Conservation (phyloP, 1,140 invertebrate species). For the Drepana arcuata region DNA sequence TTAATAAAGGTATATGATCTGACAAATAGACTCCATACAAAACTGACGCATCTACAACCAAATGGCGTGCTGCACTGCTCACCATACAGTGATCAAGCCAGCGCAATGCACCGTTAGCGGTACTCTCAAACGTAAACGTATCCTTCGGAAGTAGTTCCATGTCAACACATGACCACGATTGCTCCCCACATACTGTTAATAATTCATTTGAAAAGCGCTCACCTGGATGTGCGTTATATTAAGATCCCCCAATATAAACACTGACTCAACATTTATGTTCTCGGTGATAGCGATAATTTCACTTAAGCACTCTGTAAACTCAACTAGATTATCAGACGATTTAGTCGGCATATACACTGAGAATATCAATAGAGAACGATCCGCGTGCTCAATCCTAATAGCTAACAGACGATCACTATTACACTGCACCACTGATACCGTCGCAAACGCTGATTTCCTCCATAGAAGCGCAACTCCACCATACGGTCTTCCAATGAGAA, state of each 20-base stretch:
- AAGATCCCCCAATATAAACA: conserved; percentile 1
- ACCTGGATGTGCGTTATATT: conserved; percentile 15
- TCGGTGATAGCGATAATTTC: conserved; percentile 1
- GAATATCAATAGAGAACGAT: conserved; percentile 3
- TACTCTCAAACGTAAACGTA: conserved; percentile 16
- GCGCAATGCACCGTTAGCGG: conserved; percentile 10
- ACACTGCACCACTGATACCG: conserved; percentile 5
- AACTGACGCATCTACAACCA: conserved; percentile 2
- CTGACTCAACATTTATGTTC: neutral
- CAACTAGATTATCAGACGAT: conserved; percentile 5
- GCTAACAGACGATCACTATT: conserved; percentile 5
- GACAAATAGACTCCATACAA: conserved; percentile 10
- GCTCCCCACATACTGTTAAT: conserved; percentile 14
- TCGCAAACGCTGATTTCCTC: conserved; percentile 7
- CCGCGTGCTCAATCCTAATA: conserved; percentile 1
- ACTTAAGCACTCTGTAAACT: conserved; percentile 7
- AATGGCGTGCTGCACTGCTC: conserved; percentile 10
- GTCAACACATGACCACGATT: conserved; percentile 15
- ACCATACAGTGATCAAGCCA: conserved; percentile 23
- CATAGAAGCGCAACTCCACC: conserved; percentile 1
- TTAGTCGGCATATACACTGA: conserved; percentile 13
- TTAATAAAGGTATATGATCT: conserved; percentile 9
- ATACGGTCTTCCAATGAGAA: conserved; percentile 3
- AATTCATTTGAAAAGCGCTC: conserved; percentile 13
- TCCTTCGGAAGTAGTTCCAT: conserved; percentile 9